Evolutionary conservation across 2,113 vertebrate genomes (phyloP), one percentile per base, ranked within the genome.

Genomic region (Halcyon senegalensis): DNA sequence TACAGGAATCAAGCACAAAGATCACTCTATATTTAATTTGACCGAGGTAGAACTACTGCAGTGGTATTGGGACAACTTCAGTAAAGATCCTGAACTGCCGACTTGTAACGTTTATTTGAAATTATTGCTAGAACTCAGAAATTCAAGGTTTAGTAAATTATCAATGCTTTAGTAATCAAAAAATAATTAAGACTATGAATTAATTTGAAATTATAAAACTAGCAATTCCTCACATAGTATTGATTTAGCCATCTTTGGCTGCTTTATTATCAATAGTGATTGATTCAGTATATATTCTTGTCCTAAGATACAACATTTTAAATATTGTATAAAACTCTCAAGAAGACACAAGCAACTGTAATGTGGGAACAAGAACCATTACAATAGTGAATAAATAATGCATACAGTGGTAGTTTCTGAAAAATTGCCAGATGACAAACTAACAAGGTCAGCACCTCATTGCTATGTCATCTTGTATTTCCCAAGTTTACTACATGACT

Each of bases 381-480:
- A 85, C 90, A 83, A 70, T 14, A 51, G 51, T 46, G 51, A 80
- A 82, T 44, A 84, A 81, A 72, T 39, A 83, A 80, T 14, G 18
- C 35, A 64, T 30, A 69, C 53, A 53, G 78, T 11, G 17, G 51
- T 27, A 67, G 55, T 30, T 90, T 69, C 72, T 83, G 81, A 93
- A 95, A 88, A 93, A 48, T 17, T 80, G 67, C 25, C 87, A 96
- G n/a, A 87, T 39, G 30, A 59, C 66, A 46, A 73, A 93, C 74
- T 62, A 74, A 50, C 39, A 84, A 69, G 70, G 81, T 58, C 66
- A 90, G 58, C 44, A 64, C 33, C 58, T 53, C 55, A 41, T 37
- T 58, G 14, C 44, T 83, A 23, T 50, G 21, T 39, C 68, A 77
- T 20, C 62, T 75, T 73, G 8, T 58, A 43, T 53, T 94, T 84